Base-by-base conservation (phyloP, 2,113 vertebrate genomes). In the Clarias magur region DNA sequence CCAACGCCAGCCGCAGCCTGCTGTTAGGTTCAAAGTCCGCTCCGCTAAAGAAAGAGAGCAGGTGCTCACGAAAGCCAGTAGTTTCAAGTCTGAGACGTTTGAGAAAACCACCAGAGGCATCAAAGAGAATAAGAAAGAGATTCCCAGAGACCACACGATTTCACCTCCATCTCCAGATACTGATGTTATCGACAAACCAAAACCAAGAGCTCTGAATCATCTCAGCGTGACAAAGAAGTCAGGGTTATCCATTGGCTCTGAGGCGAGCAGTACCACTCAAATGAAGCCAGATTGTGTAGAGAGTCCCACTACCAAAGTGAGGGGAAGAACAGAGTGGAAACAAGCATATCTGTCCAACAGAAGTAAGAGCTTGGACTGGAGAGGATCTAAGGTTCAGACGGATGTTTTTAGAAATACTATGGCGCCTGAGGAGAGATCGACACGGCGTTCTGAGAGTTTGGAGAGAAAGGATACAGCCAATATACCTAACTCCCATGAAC, bases 331-430 rank as follows among this genome's bases (percentile, higher is more conserved):
- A n/a, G 91, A 92, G 9, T 76, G 53, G 89, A 93, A 87, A 85
- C 86, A 48, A 82, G 3, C 11, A 7, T 54, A 84, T 78, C 4
- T 90, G 53, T 13, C 86, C 9, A 92, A 27, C 79, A 92, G 92
- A 90, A 95, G 93, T 87, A 91, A 86, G 85, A 95, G 94, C 90
- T 90, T 94, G 59, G 93, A 94, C 86, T 91, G 90, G 91, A 92
- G 89, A 86, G 86, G 53, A 54, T 60, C 68, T 1, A 23, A 12
- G 13, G 59, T n/a, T 27, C 76, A 10, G 54, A 68, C 60, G 21
- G 80, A 70, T 60, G 25, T 9, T 7, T 65, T n/a, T 75, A 91
- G n/a, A 2, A 21, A 65, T 12, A 67, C 81, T 65, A 80, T 38
- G 34, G 90, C 85, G 54, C 48, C 19, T 82, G 30, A 12, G 59